Percentiles rank a stretch among this genome's conserved stretches.
phyloP scores from a whole-genome alignment of 1,140 invertebrate species.

The Lasaia peninsularis region DNA sequence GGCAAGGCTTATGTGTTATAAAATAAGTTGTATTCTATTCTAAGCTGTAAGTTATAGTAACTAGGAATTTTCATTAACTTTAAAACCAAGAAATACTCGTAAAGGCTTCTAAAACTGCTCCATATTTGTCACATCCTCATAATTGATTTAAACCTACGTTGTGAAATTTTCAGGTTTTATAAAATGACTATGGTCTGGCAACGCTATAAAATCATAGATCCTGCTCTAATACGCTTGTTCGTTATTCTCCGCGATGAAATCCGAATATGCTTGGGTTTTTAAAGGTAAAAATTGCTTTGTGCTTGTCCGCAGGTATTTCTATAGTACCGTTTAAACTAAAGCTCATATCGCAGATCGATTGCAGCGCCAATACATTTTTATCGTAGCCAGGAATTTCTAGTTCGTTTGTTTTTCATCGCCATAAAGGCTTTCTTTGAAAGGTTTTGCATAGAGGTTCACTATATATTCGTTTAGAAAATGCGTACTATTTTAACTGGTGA shows the following conservation, averaged over 20 bases:
- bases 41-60: too few species aligned
- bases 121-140: too few species aligned
- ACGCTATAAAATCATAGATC: too few species aligned
- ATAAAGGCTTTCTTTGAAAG: not conserved
- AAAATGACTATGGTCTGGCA: too few species aligned
- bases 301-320: not conserved
- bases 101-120: too few species aligned
- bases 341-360: constrained; percentile 38
- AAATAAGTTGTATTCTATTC: too few species aligned
- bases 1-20: too few species aligned
- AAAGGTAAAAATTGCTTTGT: not conserved
- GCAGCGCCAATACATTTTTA: constrained; percentile 57
- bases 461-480: not conserved
- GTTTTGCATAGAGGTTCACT: not conserved
- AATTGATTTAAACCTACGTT: too few species aligned
- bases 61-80: too few species aligned
- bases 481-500: not conserved
- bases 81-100: too few species aligned
- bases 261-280: constrained; percentile 1
- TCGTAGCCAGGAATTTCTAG: constrained; percentile 49
- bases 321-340: not conserved
- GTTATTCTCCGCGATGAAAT: not conserved
- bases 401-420: constrained; percentile 40
- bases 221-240: not conserved
- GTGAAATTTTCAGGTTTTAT: too few species aligned